phyloP scores from a whole-genome alignment of 2,888 invertebrate genomes.

The Polyommatus icarus region DNA sequence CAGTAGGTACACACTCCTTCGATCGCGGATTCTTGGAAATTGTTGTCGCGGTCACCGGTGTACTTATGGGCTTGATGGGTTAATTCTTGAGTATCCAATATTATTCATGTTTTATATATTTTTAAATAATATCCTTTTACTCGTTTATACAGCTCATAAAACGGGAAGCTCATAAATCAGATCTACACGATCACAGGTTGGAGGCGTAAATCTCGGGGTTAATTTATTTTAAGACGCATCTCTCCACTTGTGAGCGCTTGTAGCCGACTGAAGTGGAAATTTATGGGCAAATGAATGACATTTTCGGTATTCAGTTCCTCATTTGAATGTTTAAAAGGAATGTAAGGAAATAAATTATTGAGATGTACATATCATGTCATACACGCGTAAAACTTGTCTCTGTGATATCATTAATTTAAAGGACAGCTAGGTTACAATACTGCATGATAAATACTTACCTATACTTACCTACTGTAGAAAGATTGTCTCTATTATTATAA shows the following conservation, averaged over 20 bases:
- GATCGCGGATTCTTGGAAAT: no score
- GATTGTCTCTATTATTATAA: no score
- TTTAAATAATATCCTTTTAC: background rate
- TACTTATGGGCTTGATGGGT: no score
- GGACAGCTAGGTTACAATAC: no score
- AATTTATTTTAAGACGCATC: slow-evolving; percentile 16
- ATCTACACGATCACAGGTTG: background rate
- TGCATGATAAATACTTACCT: no score
- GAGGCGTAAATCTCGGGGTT: background rate
- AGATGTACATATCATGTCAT: background rate
- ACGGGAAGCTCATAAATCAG: background rate
- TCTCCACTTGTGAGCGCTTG: background rate
- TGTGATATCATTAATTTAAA: no score
- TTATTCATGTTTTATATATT: no score
- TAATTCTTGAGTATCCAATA: no score
- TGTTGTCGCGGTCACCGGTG: no score
- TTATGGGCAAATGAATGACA: slow-evolving; percentile 8
- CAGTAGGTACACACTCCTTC: no score
- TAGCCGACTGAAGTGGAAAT: slow-evolving; percentile 16
- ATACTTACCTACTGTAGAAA: no score
- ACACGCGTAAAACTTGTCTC: background rate
- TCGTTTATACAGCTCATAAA: background rate
- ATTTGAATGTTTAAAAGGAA: background rate
- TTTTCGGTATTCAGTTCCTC: slow-evolving; percentile 8
- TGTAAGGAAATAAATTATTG: background rate